A percentile compares a stretch with the other conserved stretches of the same genome.
These are phyloP conservation scores for Chaetodon auriga DNA, from an alignment of 2,113 vertebrate genomes.

Conservation along the genomic window DNA sequence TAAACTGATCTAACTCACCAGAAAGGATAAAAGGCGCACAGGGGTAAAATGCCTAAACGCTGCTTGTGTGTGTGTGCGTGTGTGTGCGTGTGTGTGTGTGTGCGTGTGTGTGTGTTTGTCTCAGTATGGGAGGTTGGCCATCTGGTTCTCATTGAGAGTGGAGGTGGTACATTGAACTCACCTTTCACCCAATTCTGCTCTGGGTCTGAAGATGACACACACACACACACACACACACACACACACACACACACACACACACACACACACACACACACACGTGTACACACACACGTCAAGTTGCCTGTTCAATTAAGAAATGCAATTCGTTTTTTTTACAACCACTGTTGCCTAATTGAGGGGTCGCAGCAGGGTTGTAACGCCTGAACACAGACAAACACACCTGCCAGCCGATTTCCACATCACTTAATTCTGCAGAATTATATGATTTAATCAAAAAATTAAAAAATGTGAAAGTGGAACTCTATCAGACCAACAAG, in stretches of 20 bases:
- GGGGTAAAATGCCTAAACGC: background rate
- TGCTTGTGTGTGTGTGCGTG: background rate
- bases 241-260: background rate
- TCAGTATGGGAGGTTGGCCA: background rate
- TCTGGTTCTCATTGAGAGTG: slow-evolving; percentile 34
- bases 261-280: background rate
- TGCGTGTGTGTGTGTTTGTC: slow-evolving; percentile 14
- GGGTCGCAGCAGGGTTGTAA: no score
- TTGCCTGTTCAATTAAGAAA: no score
- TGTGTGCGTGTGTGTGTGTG: slow-evolving; percentile 5
- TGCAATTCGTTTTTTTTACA: no score
- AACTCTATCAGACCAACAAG: no score
- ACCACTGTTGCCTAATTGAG: no score
- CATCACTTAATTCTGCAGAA: no score
- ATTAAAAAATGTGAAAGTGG: no score
- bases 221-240: background rate
- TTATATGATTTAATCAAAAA: no score
- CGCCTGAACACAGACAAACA: no score
- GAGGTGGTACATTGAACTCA: slow-evolving; percentile 27
- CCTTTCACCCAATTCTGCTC: slow-evolving; percentile 39
- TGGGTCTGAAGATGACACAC: slow-evolving; percentile 13
- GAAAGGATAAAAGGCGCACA: background rate
- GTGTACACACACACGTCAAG: background rate
- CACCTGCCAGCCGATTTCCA: no score
- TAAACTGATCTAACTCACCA: background rate